Evolutionary conservation across 2,888 invertebrate species (phyloP), one percentile per base, ranked within the genome.

Genomic region (Darwinula stevensoni): DNA sequence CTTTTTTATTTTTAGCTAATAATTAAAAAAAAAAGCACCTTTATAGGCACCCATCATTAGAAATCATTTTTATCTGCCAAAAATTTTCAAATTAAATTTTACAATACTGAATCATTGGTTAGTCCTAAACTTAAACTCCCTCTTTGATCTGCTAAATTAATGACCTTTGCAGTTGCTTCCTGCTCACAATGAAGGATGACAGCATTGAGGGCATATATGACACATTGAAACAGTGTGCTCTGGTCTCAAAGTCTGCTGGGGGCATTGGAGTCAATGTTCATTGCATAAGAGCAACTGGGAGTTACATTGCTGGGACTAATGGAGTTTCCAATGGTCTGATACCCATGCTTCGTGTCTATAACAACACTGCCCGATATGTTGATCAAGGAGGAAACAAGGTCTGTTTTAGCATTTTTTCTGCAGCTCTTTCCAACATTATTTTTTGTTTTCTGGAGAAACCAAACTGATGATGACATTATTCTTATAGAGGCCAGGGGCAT

Each of bases 311-410:
- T 34, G 88, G 91, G 38, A 91, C 88, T 3, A 78, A 84, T 56
- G 91, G 86, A 11, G 62, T 65, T 16, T 88, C 91, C 0, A 91
- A 88, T 53, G 97, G 97, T 1, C 55, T 97, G 22, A 72, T 99
- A 18, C 94, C 94, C 1, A 82, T 88, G 78, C 55, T 97, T 27
- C 57, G 86, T 38, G 84, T 94, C 0, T 97, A 68, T 49, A 94
- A 94, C 48, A 82, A 84, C 46, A 80, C 84, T 3, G 88, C 91
- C 0, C 61, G 82, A 36, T 94, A 91, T 54, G 88, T 94, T 1
- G 88, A 91, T 50, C 94, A 97, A 56, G 88, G 91, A 14, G 91
- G 91, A 30, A 88, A 88, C 47, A 91, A 91, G 11, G n/a, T n/a
- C n/a, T n/a, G n/a, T n/a, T n/a, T n/a, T n/a, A n/a, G n/a, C n/a